Base-by-base conservation (phyloP, 2,888 invertebrate species). In the Tuberolachnus salignus region DNA sequence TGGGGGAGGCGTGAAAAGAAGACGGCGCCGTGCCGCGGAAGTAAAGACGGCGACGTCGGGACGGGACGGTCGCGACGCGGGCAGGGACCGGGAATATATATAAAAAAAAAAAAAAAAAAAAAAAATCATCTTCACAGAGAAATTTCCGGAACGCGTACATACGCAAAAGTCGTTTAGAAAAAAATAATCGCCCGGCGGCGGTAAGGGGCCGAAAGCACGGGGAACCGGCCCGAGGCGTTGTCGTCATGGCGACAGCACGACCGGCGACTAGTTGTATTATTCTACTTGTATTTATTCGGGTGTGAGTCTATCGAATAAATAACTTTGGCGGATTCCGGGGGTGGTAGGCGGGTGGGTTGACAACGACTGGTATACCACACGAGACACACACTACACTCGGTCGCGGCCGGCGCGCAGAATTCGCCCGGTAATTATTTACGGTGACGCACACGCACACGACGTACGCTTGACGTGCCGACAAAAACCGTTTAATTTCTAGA, bases 151-250 rank as follows among this genome's bases (percentile, higher is more conserved):
- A 57, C 19, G 34, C 53, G 34, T 34, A 44, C 42, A 16, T 55
- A 44, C 55, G 3, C 53, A 46, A 71, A 63, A 73, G 72, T 73
- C 72, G 72, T 73, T 73, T 73, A 73, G 61, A 73, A 73, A n/a
- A n/a, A n/a, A 63, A 73, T 73, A 73, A 73, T 73, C 72, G 61
- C 21, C 61, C 61, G 70, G 55, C 55, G 57, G 21, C 44, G 23
- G 44, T 21, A 19, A 42, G 61, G 21, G 51, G 34, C 46, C 51
- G 21, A 42, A 34, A 51, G 26, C 57, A 59, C 59, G 49, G 61
- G 61, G 21, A 10, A n/a, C 19, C 44, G 44, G 57, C 46, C 26
- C 46, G 49, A 72, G 72, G 49, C 61, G n/a, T 2, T 51, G 72
- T 73, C 49, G 61, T 19, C 72, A 73, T 73, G 72, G 34, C 49